Conservation (phyloP, 2,888 invertebrate genomes). For the Drosophila demipolita region DNA sequence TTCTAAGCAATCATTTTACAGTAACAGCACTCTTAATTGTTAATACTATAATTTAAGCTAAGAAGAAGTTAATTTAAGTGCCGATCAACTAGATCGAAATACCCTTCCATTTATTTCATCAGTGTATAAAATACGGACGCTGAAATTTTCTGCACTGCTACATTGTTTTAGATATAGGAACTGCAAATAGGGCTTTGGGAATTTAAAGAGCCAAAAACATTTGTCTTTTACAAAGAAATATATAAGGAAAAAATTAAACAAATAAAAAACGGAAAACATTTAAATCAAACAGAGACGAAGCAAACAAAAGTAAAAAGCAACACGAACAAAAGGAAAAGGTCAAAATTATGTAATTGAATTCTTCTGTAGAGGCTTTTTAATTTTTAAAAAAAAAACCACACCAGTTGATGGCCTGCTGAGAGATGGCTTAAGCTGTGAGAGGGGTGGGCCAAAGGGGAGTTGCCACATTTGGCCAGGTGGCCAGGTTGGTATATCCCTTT, state of each 20-base stretch:
- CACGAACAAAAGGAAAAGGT: constrained; percentile 39
- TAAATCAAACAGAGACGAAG: constrained; percentile 48
- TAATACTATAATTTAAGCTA: no score
- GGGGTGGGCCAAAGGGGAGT: background rate
- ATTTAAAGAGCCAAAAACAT: constrained; percentile 25
- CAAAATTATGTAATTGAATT: constrained; percentile 70
- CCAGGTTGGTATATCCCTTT: constrained; percentile 10
- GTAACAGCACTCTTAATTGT: background rate
- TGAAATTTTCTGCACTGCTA: constrained; percentile 16
- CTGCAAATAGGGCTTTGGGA: background rate
- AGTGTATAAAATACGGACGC: background rate
- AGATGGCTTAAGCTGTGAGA: constrained; percentile 4
- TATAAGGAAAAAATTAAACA: background rate
- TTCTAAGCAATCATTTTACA: no score
- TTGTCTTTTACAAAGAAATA: constrained; percentile 24
- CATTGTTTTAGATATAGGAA: constrained; percentile 13
- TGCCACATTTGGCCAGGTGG: constrained; percentile 1
- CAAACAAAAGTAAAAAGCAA: background rate
- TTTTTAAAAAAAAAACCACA: constrained; percentile 48
- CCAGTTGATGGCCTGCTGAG: constrained; percentile 20
- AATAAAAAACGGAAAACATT: constrained; percentile 27
- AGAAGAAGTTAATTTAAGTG: background rate
- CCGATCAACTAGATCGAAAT: background rate
- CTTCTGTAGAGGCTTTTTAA: constrained; percentile 66
- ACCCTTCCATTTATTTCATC: background rate